Base-by-base conservation (phyloP, 2,113 vertebrate species). In the Aphyosemion australe region DNA sequence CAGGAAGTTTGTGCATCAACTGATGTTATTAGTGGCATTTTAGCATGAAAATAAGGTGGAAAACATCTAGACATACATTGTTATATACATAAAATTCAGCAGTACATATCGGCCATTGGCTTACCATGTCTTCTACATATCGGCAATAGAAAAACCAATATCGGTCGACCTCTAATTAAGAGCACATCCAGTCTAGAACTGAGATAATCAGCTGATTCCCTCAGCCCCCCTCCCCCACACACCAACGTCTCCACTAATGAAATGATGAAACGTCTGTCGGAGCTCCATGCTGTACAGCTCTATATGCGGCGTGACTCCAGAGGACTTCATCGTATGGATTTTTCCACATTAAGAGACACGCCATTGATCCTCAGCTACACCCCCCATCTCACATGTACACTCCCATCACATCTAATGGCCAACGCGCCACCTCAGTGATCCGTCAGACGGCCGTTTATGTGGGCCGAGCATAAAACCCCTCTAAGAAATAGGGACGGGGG, bases 171-270 rank as follows among this genome's bases (percentile, higher is more conserved):
- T n/a, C n/a, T n/a, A n/a, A 26, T 26, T 26, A 26, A 5, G 26
- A 26, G 26, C 3, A 26, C 26, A 26, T 26, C 26, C 26, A 26
- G 26, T 26, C 26, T 26, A 26, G 26, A 26, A 26, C 2, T 2
- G 26, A 1, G 26, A 26, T 2, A 26, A 26, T 26, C 26, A 26
- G n/a, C n/a, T n/a, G n/a, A n/a, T n/a, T n/a, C n/a, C n/a, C n/a
- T n/a, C n/a, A n/a, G 26, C 26, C 26, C 26, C 26, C 26, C 26
- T 4, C 26, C 26, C n/a, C 12, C 53, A 8, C 65, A 16, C 56
- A 49, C 31, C 58, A n/a, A n/a, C n/a, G 67, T 57, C 5, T 73
- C 51, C 18, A 32, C 55, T 85, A 86, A 90, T 88, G 74, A 79
- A 84, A 71, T 43, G 53, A 74, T 79, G 62, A 81, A 78, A 49